Percentiles rank a stretch among this genome's conserved stretches.
phyloP scores from a whole-genome alignment of 2,888 invertebrate genomes.

The Peribatodes rhomboidaria region DNA sequence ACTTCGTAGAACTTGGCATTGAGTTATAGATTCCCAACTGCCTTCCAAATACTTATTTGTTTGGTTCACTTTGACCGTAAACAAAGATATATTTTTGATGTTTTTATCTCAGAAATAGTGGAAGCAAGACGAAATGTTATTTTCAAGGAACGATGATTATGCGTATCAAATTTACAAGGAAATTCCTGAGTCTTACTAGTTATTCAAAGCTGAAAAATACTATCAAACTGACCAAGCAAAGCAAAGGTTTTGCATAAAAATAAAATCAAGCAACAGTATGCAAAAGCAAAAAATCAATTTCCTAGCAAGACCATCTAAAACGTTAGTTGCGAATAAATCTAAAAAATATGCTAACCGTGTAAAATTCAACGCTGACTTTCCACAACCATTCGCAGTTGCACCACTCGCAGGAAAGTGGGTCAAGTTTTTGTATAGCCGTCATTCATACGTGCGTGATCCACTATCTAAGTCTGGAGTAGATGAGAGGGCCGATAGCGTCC shows the following conservation, averaged over 20 bases:
- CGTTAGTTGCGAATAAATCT: background rate
- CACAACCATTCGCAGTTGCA: constrained; percentile 60
- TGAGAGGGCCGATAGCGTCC: constrained; percentile 79
- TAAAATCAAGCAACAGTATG: background rate
- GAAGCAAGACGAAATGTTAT: background rate
- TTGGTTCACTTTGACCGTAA: constrained; percentile 80
- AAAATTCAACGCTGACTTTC: constrained; percentile 35
- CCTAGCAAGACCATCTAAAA: no score
- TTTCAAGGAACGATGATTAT: no score
- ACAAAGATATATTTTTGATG: constrained; percentile 76
- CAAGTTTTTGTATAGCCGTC: constrained; percentile 71
- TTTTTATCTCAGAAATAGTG: constrained; percentile 35
- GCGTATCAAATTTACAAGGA: no score
- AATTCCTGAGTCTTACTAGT: no score
- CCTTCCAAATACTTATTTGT: constrained; percentile 83
- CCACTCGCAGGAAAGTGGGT: constrained; percentile 65
- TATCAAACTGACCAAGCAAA: no score
- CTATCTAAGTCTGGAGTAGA: constrained; percentile 79
- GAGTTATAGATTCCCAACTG: constrained; percentile 85
- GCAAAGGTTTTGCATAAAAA: no score
- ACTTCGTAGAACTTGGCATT: constrained; percentile 82
- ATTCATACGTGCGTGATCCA: constrained; percentile 77
- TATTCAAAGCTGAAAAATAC: no score
- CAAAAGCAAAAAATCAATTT: background rate
- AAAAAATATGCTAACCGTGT: constrained; percentile 34